These are phyloP conservation scores for Nibea albiflora DNA, from an alignment of 2,113 vertebrate genomes.

Conservation along the genomic window DNA sequence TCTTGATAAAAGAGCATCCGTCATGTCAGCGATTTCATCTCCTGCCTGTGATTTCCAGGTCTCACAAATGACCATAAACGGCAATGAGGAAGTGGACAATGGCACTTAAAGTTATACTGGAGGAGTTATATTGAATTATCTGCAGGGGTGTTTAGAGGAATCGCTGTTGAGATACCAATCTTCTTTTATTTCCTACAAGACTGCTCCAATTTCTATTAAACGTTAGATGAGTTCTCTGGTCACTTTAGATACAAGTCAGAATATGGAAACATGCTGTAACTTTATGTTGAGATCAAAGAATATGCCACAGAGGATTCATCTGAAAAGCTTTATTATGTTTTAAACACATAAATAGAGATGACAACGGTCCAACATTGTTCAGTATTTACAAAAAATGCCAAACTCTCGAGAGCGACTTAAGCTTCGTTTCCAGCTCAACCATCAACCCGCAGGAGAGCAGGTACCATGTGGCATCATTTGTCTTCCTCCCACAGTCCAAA, in stretches of 20 bases:
- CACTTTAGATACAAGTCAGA: background rate
- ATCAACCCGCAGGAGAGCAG: background rate
- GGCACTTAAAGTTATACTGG: slow-evolving; percentile 24
- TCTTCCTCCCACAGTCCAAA: too few relatives aligned
- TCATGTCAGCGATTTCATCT: slow-evolving; percentile 39
- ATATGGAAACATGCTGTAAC: background rate
- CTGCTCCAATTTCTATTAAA: background rate
- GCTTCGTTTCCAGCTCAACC: background rate
- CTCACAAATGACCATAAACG: slow-evolving; percentile 35
- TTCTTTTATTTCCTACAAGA: background rate
- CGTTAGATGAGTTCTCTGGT: background rate
- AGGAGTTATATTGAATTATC: slow-evolving; percentile 4
- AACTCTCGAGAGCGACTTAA: background rate
- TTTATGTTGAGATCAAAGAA: too few relatives aligned
- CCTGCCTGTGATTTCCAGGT: slow-evolving; percentile 17
- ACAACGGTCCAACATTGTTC: background rate
- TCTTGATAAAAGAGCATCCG: background rate
- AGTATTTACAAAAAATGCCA: slow-evolving; percentile 51
- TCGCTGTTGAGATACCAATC: background rate
- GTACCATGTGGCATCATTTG: background rate
- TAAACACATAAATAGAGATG: slow-evolving; percentile 13
- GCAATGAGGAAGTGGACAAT: slow-evolving; percentile 4
- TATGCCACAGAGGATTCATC: background rate
- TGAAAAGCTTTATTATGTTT: slow-evolving; percentile 46
- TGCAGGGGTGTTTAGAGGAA: background rate